Evolutionary conservation across 2,888 invertebrate genomes (phyloP).

Genomic region (Clusia tigrina): DNA sequence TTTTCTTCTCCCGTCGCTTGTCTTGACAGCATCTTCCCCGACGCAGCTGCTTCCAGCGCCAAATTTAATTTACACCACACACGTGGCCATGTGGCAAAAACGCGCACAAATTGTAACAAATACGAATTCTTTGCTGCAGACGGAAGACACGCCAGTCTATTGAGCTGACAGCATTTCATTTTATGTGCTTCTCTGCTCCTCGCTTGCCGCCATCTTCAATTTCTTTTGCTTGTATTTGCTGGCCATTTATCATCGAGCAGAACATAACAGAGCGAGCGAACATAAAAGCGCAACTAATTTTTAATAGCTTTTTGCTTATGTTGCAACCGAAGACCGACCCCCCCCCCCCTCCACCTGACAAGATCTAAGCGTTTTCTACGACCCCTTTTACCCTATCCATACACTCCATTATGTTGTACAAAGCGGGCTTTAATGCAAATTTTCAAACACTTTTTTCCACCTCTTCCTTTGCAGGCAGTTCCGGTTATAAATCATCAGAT

Average conservation of each 20-base stretch:
- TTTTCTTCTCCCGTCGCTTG: not conserved
- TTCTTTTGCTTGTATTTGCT: not conserved
- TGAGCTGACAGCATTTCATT: not conserved
- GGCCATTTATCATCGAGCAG: not conserved
- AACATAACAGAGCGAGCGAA: conserved; percentile 20
- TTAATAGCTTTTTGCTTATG: conserved; percentile 18
- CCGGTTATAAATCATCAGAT: conserved; percentile 84
- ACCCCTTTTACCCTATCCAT: conserved; percentile 30
- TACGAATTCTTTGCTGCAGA: not conserved
- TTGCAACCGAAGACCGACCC: conserved; percentile 9
- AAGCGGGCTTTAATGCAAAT: conserved; percentile 32
- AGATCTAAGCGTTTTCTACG: conserved; percentile 6
- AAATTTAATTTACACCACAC: not conserved
- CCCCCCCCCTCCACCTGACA: conserved; percentile 4
- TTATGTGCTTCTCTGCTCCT: not conserved
- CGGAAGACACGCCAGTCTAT: not conserved
- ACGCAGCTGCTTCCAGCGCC: conserved; percentile 25
- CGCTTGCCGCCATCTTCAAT: not conserved
- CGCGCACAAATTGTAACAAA: too few species aligned
- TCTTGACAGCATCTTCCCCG: not conserved
- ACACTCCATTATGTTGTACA: conserved; percentile 20
- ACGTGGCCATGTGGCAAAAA: too few species aligned
- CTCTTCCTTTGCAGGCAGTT: conserved; percentile 70
- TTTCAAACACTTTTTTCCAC: conserved; percentile 31
- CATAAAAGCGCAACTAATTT: conserved; percentile 21